Base-by-base conservation (phyloP, 30 jellyfish, hydroid and myxozoan species). In the Haliclystus octoradiatus region DNA sequence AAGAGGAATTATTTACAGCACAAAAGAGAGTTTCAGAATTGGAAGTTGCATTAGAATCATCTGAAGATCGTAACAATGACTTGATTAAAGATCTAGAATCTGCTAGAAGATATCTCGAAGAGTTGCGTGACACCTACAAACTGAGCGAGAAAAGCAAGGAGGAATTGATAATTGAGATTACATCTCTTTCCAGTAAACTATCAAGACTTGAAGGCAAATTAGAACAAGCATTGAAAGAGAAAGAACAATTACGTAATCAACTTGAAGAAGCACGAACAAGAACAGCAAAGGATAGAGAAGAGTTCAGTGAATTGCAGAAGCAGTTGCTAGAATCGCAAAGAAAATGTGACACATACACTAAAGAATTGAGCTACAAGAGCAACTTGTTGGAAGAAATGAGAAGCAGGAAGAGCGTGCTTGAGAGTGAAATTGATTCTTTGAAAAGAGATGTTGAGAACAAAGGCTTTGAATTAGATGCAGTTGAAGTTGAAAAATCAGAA, bases 261-360 rank as follows among this genome's bases (percentile, higher is more conserved):
- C 72, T 88, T 23, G 95, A 81, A 34, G 97, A 88, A 61, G 97
- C 97, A 23, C 84, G 93, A 2, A 82, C 62, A 65, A 80, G 93
- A 62, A 93, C 97, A 2, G 87, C 91, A 0, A 76, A 62, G 33
- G 97, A 88, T 62, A 83, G 97, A 12, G 97, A 81, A 33, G 95
- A 76, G 33, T 65, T 88, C 23, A 47, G 74, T 69, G 63, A 65
- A 31, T 69, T 75, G 95, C 97, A 88, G 69, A 88, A 76, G 71
- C 95, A 88, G 26, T 34, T 75, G 62, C 75, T 88, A 52, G 97
- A 88, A 34, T 35, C 71, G 28, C 97, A 88, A 71, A 93, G 97
- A 28, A 88, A 82, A 62, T 81, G 93, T 28, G 97, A 81, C n/a
- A 62, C 84, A 47, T 71, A 63, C 70, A 69, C 90, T 19, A 88